Conservation (phyloP, 1,140 invertebrate genomes). For the Lepidurus packardi region DNA sequence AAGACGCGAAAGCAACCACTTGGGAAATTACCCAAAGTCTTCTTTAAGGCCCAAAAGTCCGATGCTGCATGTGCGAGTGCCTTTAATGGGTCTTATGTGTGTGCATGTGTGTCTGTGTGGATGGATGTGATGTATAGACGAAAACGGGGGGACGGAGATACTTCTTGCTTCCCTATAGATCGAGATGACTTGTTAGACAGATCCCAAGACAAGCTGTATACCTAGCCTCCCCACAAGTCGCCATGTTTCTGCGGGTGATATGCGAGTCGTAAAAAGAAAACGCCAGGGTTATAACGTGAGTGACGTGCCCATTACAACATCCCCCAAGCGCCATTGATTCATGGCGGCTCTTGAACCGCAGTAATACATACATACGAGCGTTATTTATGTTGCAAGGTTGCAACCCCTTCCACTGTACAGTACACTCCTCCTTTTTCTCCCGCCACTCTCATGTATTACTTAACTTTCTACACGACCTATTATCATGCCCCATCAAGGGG, state of each 20-base stretch:
- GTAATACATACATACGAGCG: constrained; percentile 7
- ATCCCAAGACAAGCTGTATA: neutral
- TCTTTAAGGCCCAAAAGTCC: constrained; percentile 13
- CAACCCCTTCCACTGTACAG: neutral
- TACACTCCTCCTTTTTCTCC: neutral
- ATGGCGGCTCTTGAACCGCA: constrained; percentile 10
- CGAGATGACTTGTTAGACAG: neutral
- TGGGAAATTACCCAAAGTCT: constrained; percentile 11
- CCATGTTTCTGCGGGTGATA: neutral
- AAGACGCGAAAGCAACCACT: constrained; percentile 15
- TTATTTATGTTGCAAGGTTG: neutral
- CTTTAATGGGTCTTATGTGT: neutral
- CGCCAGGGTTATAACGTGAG: neutral
- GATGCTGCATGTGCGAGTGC: constrained; percentile 4
- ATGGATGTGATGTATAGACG: constrained; percentile 6
- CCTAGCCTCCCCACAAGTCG: neutral
- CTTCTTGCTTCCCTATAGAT: neutral
- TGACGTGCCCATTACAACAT: neutral
- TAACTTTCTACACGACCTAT: neutral
- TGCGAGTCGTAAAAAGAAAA: constrained; percentile 14
- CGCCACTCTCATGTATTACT: neutral
- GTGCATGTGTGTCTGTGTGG: neutral
- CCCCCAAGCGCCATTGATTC: neutral
- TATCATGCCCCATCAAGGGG: neutral
- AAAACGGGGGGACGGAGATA: neutral